Evolutionary conservation across 2,113 vertebrate species (phyloP), one percentile per base, ranked within the genome.

Genomic region (Parotia lawesii): DNA sequence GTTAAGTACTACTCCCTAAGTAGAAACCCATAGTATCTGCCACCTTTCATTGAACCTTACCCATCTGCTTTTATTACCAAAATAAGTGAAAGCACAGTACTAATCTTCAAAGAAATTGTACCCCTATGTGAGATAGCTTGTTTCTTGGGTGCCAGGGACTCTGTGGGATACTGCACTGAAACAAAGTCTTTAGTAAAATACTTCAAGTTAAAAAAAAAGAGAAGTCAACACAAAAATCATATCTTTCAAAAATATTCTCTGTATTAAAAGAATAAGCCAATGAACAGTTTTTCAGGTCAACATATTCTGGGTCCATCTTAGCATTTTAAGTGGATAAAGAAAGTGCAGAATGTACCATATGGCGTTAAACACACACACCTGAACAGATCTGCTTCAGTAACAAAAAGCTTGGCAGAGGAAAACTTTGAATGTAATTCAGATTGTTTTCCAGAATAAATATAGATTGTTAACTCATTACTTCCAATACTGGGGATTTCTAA

Each of bases 11-110:
- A 51, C 73, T 66, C 48, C 31, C 61, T 44, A 81, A 77, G 74
- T 81, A 67, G 29, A 95, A 93, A 86, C 50, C 64, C 76, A 69
- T 9, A 82, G 44, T 80, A 88, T 70, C 62, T 35, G 42, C 35
- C 74, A 72, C 83, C 37, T 89, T 93, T 76, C 37, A 17, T 4
- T 85, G 74, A 94, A 93, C 45, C 61, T 86, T 56, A 89, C 83
- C 78, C 87, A 90, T 51, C 87, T 90, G 66, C 70, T 95, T 75
- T 83, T 74, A 72, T 84, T 77, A 91, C 38, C 47, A 31, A 48
- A 20, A 31, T 60, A 78, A 75, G 81, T 87, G 93, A 82, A 95
- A 92, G 50, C 56, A 89, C 23, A 87, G 38, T 20, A 80, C 53
- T 61, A 69, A 82, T 57, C 35, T 69, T 79, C 27, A 80, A 62